Evolutionary conservation across 2,797 vertebrate species (phyloP), one percentile per base, ranked within the genome.

Genomic region (Tolypeutes matacus): DNA sequence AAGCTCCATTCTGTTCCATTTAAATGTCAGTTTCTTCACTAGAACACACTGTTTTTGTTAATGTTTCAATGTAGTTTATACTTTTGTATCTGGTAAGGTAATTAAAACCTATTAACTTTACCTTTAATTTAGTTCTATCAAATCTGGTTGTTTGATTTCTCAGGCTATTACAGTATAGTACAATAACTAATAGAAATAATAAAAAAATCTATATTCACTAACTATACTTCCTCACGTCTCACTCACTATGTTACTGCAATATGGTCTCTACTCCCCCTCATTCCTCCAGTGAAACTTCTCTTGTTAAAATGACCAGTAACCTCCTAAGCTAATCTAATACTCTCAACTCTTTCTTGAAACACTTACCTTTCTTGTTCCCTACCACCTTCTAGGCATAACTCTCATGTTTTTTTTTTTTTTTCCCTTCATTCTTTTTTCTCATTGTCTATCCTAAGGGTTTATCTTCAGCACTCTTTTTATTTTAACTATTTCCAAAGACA

Each of bases 51-150:
- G 36, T 62, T 81, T 73, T 87, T n/a, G 87, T 75, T 82, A 49
- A 46, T 39, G 11, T 5, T 46, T 46, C 9, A 46, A 34, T 67
- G 9, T 12, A 25, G 18, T 58, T 90, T 78, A 94, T 84, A 27
- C 36, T 89, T 90, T 76, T 53, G 27, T 86, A 46, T 51, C 60
- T 76, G 46, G 42, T 46, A 76, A 81, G 72, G 46, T 89, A 70
- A 85, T 88, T 53, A 85, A 96, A 95, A 53, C 49, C 42, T 60
- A 86, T 60, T 88, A 77, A 60, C 31, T 58, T 94, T 73, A 88
- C 58, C 87, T 95, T 92, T 84, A 75, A 89, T 77, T 82, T 60
- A 78, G 17, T 95, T 90, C 58, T 87, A 70, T n/a, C 25, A 93
- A 81, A 90, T 88, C 88, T 86, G 62, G 56, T 65, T 42, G 36